A percentile compares a stretch with the other conserved stretches of the same genome.
These are phyloP conservation scores for Leuctra nigra DNA, from an alignment of 2,888 invertebrate species.

Conservation along the genomic window DNA sequence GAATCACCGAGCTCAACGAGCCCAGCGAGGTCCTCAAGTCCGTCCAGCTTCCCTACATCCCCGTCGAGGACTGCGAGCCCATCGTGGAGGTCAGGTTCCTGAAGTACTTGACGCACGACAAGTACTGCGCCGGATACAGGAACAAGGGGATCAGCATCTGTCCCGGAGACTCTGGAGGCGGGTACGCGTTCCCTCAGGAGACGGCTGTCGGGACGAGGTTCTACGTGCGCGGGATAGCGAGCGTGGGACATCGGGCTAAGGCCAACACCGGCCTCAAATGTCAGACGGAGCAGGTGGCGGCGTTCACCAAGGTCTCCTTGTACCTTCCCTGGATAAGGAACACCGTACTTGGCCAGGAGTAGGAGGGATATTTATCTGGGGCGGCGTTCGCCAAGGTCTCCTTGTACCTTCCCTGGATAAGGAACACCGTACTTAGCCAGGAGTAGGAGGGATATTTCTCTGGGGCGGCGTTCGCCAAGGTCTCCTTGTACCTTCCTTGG, in stretches of 20 bases:
- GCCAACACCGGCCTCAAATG: not conserved
- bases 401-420: too few species aligned
- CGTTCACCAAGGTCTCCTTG: conserved; percentile 1
- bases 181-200: not conserved
- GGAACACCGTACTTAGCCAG: too few species aligned
- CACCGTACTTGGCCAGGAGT: too few species aligned
- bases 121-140: not conserved
- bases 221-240: not conserved
- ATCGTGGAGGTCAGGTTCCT: not conserved
- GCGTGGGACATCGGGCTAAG: not conserved
- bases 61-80: not conserved
- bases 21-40: not conserved
- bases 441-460: too few species aligned
- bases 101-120: conserved; percentile 2
- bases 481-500: too few species aligned
- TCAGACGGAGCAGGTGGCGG: not conserved
- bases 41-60: not conserved
- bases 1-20: not conserved
- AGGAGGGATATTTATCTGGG: too few species aligned
- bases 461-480: too few species aligned
- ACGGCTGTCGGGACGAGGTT: not conserved
- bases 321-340: not conserved
- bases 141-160: conserved; percentile 1
- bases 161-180: not conserved
- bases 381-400: too few species aligned